Percentiles rank a stretch among this genome's conserved stretches.
Conservation (phyloP, 53 echinoderm and acorn worm species). For the Pentamera pediparva region DNA sequence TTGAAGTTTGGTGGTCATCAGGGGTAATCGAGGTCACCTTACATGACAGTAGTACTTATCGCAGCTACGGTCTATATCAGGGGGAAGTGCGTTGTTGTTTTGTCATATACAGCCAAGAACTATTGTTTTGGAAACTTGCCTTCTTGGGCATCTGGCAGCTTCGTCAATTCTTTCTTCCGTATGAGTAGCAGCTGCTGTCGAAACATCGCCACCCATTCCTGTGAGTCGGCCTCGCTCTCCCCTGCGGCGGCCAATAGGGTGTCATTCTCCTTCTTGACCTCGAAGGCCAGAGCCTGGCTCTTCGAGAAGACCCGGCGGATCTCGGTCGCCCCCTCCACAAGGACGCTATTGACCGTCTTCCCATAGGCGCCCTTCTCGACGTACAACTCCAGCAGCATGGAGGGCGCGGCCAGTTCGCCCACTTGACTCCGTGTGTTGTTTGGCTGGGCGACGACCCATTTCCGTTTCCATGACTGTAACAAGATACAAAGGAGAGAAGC, state of each 20-base stretch:
- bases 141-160: constrained; percentile 41
- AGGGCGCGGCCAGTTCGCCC: constrained; percentile 34
- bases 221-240: constrained; percentile 69
- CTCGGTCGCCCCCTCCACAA: constrained; percentile 57
- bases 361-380: constrained; percentile 75
- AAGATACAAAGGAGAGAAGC: constrained; percentile 10
- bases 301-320: constrained; percentile 56
- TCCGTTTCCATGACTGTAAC: constrained; percentile 77
- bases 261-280: constrained; percentile 44
- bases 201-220: constrained; percentile 76
- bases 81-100: too few species aligned
- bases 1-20: too few species aligned
- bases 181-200: constrained; percentile 48
- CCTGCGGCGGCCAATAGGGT: constrained; percentile 53
- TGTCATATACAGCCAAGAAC: too few species aligned
- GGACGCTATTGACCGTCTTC: constrained; percentile 76
- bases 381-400: constrained; percentile 74
- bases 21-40: too few species aligned
- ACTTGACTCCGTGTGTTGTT: constrained; percentile 56
- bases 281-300: constrained; percentile 65
- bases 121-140: constrained; percentile 16
- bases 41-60: too few species aligned
- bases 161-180: constrained; percentile 48
- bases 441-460: constrained; percentile 67
- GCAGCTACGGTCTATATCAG: too few species aligned